Evolutionary conservation across 2,888 invertebrate genomes (phyloP).

Genomic region (Mythimna ferrago): DNA sequence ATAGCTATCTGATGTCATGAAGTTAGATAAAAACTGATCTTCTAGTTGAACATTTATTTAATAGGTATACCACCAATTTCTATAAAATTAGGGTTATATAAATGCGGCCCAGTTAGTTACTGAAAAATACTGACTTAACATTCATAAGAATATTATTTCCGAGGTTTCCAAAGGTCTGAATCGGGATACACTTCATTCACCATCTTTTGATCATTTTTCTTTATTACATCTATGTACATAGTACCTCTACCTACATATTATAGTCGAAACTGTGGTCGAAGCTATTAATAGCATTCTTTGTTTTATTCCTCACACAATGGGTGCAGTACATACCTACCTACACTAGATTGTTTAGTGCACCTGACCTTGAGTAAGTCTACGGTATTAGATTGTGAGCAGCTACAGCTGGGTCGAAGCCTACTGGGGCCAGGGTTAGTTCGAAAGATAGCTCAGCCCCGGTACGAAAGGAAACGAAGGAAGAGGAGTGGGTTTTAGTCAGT

Average conservation of each 20-base stretch:
- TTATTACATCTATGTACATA: slow-evolving; percentile 66
- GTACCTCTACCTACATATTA: slow-evolving; percentile 41
- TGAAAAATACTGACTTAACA: slow-evolving; percentile 89
- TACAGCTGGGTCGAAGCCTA: too few species aligned
- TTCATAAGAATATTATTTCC: slow-evolving; percentile 56
- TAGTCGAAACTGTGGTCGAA: slow-evolving; percentile 44
- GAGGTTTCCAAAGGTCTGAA: slow-evolving; percentile 68
- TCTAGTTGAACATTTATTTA: slow-evolving; percentile 29
- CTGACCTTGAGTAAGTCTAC: too few species aligned
- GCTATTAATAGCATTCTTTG: slow-evolving; percentile 80
- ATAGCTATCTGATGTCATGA: neutral
- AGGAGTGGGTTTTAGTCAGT: too few species aligned
- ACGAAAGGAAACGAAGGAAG: too few species aligned
- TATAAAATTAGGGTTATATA: slow-evolving; percentile 84
- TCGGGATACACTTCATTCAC: slow-evolving; percentile 67
- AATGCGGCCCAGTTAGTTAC: slow-evolving; percentile 82
- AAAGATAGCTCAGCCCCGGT: too few species aligned
- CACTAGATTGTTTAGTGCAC: too few species aligned
- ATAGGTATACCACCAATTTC: slow-evolving; percentile 86
- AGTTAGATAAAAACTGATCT: slow-evolving; percentile 32
- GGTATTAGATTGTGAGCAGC: too few species aligned
- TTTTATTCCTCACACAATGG: slow-evolving; percentile 69
- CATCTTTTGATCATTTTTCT: slow-evolving; percentile 67
- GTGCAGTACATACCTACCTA: too few species aligned
- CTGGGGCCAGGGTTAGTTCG: too few species aligned